Conservation (phyloP, 2,888 invertebrate genomes). For the Archaeoteleia sp. region DNA sequence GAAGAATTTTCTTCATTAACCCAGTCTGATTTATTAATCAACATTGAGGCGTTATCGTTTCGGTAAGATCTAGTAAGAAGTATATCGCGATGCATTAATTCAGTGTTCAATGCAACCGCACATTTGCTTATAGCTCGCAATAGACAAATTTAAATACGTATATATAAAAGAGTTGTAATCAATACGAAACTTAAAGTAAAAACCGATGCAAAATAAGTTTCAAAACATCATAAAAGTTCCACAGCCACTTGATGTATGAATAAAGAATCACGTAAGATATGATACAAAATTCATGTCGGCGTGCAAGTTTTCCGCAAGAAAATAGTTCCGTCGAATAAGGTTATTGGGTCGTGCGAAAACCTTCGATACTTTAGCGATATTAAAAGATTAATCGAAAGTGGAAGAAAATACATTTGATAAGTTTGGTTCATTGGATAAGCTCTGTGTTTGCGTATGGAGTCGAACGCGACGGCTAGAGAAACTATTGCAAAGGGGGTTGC, state of each 20-base stretch:
- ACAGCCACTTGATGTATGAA: slow-evolving; percentile 8
- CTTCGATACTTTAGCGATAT: slow-evolving; percentile 6
- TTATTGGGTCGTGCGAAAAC: slow-evolving; percentile 24
- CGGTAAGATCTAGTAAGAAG: no score
- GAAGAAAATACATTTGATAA: not conserved
- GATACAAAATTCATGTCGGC: slow-evolving; percentile 21
- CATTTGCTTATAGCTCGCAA: no score
- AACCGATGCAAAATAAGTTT: not conserved
- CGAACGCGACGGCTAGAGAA: no score
- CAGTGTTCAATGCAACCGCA: no score
- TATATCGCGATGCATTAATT: no score
- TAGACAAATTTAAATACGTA: no score
- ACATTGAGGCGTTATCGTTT: no score
- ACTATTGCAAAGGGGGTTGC: not conserved
- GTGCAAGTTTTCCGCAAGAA: slow-evolving; percentile 17
- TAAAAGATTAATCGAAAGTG: slow-evolving; percentile 11
- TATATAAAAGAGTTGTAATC: no score
- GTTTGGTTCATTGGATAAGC: no score
- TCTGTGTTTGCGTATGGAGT: no score
- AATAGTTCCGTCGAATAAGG: slow-evolving; percentile 20
- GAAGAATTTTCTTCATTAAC: no score
- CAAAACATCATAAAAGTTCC: slow-evolving; percentile 5
- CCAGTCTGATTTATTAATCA: no score
- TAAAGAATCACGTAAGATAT: slow-evolving; percentile 17
- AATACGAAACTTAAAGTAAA: not conserved